Percentiles rank a stretch among this genome's conserved stretches.
These are phyloP conservation scores for Python bivittatus DNA, from an alignment of 2,113 vertebrate species.

Conservation along the genomic window DNA sequence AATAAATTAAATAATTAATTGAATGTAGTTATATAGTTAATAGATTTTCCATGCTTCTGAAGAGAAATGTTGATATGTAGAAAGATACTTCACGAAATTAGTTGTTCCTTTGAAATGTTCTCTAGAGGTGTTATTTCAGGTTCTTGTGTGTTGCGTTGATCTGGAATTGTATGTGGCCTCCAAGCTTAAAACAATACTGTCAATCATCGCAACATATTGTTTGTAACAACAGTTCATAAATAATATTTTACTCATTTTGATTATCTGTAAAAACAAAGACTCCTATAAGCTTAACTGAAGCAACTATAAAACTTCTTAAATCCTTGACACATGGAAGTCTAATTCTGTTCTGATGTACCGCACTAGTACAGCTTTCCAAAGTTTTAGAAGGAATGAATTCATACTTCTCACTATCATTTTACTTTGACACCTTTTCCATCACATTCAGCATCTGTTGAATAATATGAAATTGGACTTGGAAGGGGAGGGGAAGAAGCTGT, in stretches of 20 bases:
- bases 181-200: slow-evolving; percentile 7
- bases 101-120: neutral
- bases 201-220: slow-evolving; percentile 38
- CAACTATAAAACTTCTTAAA: slow-evolving; percentile 39
- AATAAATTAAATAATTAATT: neutral
- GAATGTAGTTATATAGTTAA: neutral
- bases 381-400: slow-evolving; percentile 49
- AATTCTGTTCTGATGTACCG: slow-evolving; percentile 35
- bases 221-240: slow-evolving; percentile 43
- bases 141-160: neutral
- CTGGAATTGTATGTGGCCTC: neutral
- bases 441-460: slow-evolving; percentile 45
- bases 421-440: slow-evolving; percentile 66
- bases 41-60: neutral
- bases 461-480: slow-evolving; percentile 56
- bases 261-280: slow-evolving; percentile 29
- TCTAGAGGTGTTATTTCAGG: neutral
- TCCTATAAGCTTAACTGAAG: neutral
- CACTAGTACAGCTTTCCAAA: slow-evolving; percentile 44
- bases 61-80: neutral
- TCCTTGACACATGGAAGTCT: slow-evolving; percentile 30
- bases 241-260: slow-evolving; percentile 43
- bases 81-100: neutral
- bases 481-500: slow-evolving; percentile 16
- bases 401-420: slow-evolving; percentile 61